phyloP scores from a whole-genome alignment of 2,797 vertebrate species.

The Paguma larvata region DNA sequence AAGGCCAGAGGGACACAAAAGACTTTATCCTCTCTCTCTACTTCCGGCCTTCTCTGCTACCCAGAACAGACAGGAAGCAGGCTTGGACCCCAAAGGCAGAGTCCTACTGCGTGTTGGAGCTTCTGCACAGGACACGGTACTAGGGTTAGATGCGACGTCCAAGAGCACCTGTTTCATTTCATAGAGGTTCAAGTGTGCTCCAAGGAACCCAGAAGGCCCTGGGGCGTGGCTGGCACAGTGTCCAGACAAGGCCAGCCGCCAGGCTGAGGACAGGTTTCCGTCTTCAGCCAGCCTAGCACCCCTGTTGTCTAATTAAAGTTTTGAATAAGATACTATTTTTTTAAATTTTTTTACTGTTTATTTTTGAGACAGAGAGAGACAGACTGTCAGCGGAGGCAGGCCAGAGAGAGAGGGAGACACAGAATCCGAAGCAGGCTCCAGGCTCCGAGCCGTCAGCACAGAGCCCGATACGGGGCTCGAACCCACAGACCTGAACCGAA shows the following conservation, averaged over 20 bases:
- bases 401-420: too few relatives aligned
- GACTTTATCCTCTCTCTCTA: neutral
- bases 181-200: neutral
- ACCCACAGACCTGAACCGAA: too few relatives aligned
- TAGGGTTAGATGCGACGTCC: neutral
- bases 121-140: neutral
- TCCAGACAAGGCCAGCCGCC: fast-evolving
- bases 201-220: neutral
- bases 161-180: neutral
- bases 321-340: neutral
- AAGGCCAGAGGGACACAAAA: neutral
- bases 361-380: too few relatives aligned
- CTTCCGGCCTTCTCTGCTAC: neutral
- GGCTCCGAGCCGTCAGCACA: too few relatives aligned
- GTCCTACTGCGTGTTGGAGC: too few relatives aligned
- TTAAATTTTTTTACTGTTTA: too few relatives aligned
- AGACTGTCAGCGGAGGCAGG: too few relatives aligned
- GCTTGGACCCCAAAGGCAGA: neutral
- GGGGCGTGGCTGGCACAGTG: fast-evolving
- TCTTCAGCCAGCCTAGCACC: neutral
- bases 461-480: too few relatives aligned
- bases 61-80: neutral
- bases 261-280: neutral
- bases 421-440: too few relatives aligned
- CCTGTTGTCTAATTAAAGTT: neutral